Conservation (phyloP, 2,888 invertebrate genomes). For the Rhodophaea formosa region DNA sequence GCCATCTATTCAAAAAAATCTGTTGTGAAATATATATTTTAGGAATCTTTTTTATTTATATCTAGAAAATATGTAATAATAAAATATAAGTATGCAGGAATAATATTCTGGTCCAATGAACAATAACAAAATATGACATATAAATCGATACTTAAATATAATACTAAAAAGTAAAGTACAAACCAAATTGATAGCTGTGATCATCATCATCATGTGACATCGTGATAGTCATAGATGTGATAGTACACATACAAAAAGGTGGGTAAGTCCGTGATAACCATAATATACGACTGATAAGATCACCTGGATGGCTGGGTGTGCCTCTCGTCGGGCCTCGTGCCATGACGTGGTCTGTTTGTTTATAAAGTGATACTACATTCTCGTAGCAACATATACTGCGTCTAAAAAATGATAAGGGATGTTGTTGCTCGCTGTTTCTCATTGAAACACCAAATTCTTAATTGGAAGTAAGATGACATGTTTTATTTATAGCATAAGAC, state of each 20-base stretch:
- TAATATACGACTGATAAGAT: background rate
- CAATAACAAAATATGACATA: no score
- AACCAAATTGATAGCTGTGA: background rate
- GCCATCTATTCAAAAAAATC: no score
- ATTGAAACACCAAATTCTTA: background rate
- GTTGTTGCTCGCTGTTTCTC: background rate
- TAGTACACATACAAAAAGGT: background rate
- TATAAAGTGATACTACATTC: background rate
- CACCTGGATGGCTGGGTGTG: slow-evolving; percentile 12
- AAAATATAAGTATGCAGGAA: no score
- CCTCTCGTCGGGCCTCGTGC: background rate
- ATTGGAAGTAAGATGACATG: background rate
- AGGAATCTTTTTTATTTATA: no score
- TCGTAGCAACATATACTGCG: slow-evolving; percentile 2
- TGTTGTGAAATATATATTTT: no score
- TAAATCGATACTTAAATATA: no score
- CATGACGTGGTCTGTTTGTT: background rate
- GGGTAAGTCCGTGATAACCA: slow-evolving; percentile 6
- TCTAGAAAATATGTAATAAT: no score
- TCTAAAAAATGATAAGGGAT: slow-evolving; percentile 5
- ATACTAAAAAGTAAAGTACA: background rate
- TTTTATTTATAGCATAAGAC: background rate
- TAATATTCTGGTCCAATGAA: no score
- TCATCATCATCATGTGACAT: slow-evolving; percentile 2
- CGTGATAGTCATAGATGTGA: background rate